Evolutionary conservation across 2,113 vertebrate genomes (phyloP), one percentile per base, ranked within the genome.

Genomic region (Aptenodytes patagonicus): DNA sequence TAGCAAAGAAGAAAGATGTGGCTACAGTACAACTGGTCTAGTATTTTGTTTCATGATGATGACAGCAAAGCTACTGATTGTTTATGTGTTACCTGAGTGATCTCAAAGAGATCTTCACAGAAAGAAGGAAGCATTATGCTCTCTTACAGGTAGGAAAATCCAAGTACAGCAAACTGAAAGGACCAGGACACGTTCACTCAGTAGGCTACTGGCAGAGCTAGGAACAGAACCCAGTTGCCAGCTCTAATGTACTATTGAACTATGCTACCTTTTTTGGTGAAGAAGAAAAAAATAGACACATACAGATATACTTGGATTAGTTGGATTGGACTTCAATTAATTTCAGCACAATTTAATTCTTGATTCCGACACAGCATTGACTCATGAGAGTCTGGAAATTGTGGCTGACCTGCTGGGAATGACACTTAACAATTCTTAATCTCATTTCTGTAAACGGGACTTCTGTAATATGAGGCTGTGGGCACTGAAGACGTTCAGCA

Each of bases 121-220:
- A 52, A n/a, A 60, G 46, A 64, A 70, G 21, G 52, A 62, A 88
- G 22, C 15, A 34, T 40, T 17, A 16, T 52, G 20, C 13, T 76
- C 10, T 77, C 46, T 71, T 60, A 44, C 19, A 54, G 24, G 25
- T 4, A 47, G 36, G 55, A 42, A 83, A 81, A 87, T 25, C 20
- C 28, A 73, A 18, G 18, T 19, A 60, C 3, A 72, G 40, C 32
- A 40, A 54, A 61, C 24, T 25, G 55, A 72, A 86, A 85, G 25
- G 51, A 75, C 4, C 18, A 60, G 18, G 21, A 60, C 3, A 9
- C 0, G 1, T 72, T 77, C 72, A 40, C 1, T 5, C 21, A 26
- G n/a, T 5, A 57, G 36, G 11, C 18, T 60, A 29, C 1, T 2
- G 26, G 34, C 44, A 76, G 66, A 76, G 19, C 13, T 38, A 29